Evolutionary conservation across 1,140 invertebrate species (phyloP).

Genomic region (Caerostris extrusa): DNA sequence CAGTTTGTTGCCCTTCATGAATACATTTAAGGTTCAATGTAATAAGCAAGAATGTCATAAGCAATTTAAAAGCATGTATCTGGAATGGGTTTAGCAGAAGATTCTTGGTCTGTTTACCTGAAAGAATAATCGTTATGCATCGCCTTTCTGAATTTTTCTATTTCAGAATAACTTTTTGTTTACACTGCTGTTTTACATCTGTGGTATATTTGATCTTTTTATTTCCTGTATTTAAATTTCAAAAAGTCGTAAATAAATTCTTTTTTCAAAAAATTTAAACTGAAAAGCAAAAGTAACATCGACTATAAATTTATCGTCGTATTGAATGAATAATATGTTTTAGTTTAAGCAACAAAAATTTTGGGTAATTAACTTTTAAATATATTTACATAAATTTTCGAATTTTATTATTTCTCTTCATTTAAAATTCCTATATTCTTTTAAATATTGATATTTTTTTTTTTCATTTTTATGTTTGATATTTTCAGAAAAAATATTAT

Average conservation of each 20-base stretch:
- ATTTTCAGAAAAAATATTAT: too few species aligned
- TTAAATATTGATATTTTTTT: not conserved
- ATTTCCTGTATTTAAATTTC: not conserved
- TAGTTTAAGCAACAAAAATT: not conserved
- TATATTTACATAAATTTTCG: not conserved
- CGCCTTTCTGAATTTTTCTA: not conserved
- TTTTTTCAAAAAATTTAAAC: not conserved
- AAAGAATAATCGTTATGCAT: not conserved
- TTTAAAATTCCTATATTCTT: not conserved
- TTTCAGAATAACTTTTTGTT: not conserved
- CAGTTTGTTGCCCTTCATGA: not conserved
- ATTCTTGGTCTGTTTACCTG: not conserved
- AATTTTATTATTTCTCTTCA: not conserved
- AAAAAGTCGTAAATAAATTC: not conserved
- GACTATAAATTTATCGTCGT: not conserved
- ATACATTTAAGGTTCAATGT: not conserved
- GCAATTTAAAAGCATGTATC: not conserved
- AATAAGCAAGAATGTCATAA: not conserved
- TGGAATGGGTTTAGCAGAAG: not conserved
- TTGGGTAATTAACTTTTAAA: not conserved
- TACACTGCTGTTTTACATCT: not conserved
- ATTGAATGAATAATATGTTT: not conserved
- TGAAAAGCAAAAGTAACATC: not conserved
- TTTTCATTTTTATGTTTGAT: too few species aligned
- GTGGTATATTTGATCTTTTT: not conserved